Evolutionary conservation across 2,113 vertebrate genomes (phyloP).

Genomic region (Petroica traversi): DNA sequence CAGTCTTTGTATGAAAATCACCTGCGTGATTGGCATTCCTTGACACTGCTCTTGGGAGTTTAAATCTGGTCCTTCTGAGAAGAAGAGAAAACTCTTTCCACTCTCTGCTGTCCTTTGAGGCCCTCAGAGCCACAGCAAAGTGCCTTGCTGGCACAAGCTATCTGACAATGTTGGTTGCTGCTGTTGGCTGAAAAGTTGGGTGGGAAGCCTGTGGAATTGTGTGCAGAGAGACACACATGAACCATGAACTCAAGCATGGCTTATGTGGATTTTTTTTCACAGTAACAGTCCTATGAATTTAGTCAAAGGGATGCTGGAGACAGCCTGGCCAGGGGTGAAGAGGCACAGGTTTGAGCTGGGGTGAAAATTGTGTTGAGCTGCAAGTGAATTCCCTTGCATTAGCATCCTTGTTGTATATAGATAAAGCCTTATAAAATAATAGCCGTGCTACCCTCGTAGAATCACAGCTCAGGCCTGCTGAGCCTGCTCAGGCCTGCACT

Average conservation of each 20-base stretch:
- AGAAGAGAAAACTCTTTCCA: neutral
- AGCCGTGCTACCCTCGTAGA: too few relatives aligned
- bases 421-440: too few relatives aligned
- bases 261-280: neutral
- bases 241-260: neutral
- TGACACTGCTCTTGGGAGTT: neutral
- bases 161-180: neutral
- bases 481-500: too few relatives aligned
- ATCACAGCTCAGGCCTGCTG: too few relatives aligned
- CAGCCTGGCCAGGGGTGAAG: neutral
- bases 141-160: rapidly evolving
- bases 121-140: neutral
- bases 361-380: neutral
- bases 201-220: neutral
- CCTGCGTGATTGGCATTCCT: neutral
- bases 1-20: neutral
- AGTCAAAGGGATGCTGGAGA: neutral
- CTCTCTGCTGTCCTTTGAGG: neutral
- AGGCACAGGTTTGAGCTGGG: rapidly evolving
- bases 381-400: neutral
- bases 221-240: rapidly evolving
- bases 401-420: neutral
- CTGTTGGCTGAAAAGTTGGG: neutral
- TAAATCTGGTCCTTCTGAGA: neutral
- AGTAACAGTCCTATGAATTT: too few relatives aligned